Evolutionary conservation across 2,113 vertebrate species (phyloP).

Genomic region (Cervus canadensis): DNA sequence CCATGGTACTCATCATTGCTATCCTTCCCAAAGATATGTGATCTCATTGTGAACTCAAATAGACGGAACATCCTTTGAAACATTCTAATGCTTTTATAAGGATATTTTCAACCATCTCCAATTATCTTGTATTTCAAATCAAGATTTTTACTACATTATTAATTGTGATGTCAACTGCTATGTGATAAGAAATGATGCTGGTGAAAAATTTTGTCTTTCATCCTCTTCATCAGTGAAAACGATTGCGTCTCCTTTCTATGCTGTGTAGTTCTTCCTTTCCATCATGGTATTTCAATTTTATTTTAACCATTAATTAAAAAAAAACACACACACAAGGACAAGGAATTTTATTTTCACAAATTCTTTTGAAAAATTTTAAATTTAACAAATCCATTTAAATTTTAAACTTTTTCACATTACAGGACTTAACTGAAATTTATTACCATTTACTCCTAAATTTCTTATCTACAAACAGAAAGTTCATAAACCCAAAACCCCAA

Average conservation of each 20-base stretch:
- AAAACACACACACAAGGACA: neutral
- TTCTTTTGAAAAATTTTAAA: neutral
- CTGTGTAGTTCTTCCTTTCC: neutral
- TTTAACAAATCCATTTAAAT: neutral
- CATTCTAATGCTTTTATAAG: neutral
- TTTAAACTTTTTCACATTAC: neutral
- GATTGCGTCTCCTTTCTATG: neutral
- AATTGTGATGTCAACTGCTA: neutral
- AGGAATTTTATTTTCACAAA: neutral
- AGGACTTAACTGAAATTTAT: neutral
- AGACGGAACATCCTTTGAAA: neutral
- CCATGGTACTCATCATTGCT: neutral
- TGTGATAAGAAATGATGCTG: neutral
- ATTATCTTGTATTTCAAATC: neutral
- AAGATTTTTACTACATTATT: neutral
- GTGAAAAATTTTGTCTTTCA: conserved; percentile 5
- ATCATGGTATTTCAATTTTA: neutral
- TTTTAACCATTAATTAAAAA: neutral
- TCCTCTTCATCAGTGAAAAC: neutral
- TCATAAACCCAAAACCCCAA: neutral
- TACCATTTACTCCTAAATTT: neutral
- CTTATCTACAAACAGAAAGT: neutral
- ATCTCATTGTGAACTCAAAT: neutral
- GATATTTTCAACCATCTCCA: neutral
- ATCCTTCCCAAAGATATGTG: neutral